Base-by-base conservation (phyloP, 2,797 vertebrate genomes). In the Triplophysa bombifrons region DNA sequence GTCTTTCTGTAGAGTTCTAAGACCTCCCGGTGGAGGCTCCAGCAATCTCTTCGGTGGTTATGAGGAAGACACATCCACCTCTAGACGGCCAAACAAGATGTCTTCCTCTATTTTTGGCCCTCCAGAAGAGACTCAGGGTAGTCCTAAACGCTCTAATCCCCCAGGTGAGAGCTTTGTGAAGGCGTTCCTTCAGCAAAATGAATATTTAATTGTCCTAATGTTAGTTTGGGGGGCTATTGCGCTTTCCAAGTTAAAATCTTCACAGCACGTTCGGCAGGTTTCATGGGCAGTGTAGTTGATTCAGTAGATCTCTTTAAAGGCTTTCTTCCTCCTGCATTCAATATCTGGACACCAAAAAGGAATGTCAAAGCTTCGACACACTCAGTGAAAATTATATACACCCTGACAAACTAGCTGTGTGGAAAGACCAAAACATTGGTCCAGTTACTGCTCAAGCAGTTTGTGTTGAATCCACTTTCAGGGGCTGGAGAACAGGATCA, bases 11-110 rank as follows among this genome's bases (percentile, higher is more conserved):
- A 98, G 98, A 89, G 95, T 95, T 17, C 81, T 96, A 91, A 94
- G 94, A 86, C 96, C 98, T 82, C 97, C 96, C 0, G 96, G 96
- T 83, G 96, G 97, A 87, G 93, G 92, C 72, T 95, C 95, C 11
- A 96, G 95, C 85, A 89, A 95, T 85, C 86, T 97, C 61, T 98
- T 97, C 50, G 96, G 95, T 79, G 92, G 86, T 63, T 86, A 92
- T 46, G 96, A 96, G 78, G 96, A 97, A 9, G 90, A 89, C 20
- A 14, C 88, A 8, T 79, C 92, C 77, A 85, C 95, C 63, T 88
- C 84, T 71, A 93, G 91, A 85, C 93, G 88, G 81, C 88, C 94
- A 4, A 93, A 96, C 84, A 96, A 95, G 82, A 98, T 96, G 96
- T 92, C 96, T 9, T 98, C 96, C 7, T 94, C 92, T 61, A 93